Conservation (phyloP, 2,797 vertebrate species). For the Acrossocheilus fasciatus region DNA sequence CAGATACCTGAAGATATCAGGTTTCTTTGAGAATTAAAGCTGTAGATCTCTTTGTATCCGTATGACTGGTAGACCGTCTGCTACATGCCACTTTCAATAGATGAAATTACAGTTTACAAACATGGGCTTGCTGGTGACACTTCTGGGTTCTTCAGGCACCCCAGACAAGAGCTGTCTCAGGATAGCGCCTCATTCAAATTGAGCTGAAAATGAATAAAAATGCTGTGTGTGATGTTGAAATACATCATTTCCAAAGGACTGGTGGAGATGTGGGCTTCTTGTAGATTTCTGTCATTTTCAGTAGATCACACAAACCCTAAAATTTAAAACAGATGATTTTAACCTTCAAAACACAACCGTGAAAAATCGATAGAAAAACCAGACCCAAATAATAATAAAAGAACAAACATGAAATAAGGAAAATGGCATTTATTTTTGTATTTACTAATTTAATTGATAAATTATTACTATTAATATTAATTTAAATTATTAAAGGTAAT, state of each 20-base stretch:
- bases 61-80: background rate
- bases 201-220: background rate
- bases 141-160: background rate
- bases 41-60: conserved; percentile 4
- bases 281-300: background rate
- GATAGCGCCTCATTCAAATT: background rate
- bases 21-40: conserved; percentile 12
- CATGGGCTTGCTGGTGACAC: background rate
- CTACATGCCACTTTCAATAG: conserved; percentile 1
- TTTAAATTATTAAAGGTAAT: no score
- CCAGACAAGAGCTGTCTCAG: background rate
- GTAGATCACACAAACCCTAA: background rate
- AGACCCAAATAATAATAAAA: background rate
- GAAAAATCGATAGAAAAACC: background rate
- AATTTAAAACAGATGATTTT: conserved; percentile 9
- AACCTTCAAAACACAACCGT: background rate
- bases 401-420: background rate
- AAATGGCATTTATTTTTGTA: background rate
- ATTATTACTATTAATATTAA: background rate
- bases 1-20: conserved; percentile 19
- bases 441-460: no score
- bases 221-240: background rate
- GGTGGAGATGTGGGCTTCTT: background rate
- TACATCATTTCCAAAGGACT: background rate
- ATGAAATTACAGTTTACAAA: conserved; percentile 11